Conservation (phyloP, 1,140 invertebrate genomes). For the Odontomachus brunneus region DNA sequence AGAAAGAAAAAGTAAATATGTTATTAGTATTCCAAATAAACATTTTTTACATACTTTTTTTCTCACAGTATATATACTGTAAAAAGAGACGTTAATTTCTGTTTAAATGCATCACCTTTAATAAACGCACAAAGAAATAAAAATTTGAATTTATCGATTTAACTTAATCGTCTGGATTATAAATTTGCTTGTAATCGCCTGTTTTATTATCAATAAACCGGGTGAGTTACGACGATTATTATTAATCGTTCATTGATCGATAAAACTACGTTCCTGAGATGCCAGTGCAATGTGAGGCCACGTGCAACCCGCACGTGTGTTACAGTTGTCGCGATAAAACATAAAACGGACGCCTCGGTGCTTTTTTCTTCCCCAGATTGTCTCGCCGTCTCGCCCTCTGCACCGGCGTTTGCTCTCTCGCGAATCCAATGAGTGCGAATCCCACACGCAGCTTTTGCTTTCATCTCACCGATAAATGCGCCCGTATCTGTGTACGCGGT, state of each 20-base stretch:
- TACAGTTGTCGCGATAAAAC: slow-evolving; percentile 62
- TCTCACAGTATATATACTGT: background rate
- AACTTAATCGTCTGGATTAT: background rate
- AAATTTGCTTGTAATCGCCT: background rate
- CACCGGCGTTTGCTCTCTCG: slow-evolving; percentile 25
- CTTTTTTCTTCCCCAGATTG: slow-evolving; percentile 62
- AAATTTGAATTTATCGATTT: slow-evolving; percentile 1
- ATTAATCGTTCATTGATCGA: background rate
- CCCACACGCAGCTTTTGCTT: slow-evolving; percentile 49
- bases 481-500: slow-evolving; percentile 31
- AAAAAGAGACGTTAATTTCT: background rate
- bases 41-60: too few species aligned
- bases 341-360: slow-evolving; percentile 55
- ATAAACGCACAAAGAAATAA: too few species aligned
- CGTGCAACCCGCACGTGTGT: slow-evolving; percentile 26
- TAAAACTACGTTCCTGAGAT: slow-evolving; percentile 27
- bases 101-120: background rate
- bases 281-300: background rate
- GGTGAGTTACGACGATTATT: background rate
- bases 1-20: too few species aligned
- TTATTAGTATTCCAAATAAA: too few species aligned
- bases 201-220: background rate
- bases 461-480: slow-evolving; percentile 66
- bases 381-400: slow-evolving; percentile 41
- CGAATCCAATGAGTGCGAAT: slow-evolving; percentile 31